Evolutionary conservation across 2,113 vertebrate genomes (phyloP), one percentile per base, ranked within the genome.

Genomic region (Hystrix cristata): DNA sequence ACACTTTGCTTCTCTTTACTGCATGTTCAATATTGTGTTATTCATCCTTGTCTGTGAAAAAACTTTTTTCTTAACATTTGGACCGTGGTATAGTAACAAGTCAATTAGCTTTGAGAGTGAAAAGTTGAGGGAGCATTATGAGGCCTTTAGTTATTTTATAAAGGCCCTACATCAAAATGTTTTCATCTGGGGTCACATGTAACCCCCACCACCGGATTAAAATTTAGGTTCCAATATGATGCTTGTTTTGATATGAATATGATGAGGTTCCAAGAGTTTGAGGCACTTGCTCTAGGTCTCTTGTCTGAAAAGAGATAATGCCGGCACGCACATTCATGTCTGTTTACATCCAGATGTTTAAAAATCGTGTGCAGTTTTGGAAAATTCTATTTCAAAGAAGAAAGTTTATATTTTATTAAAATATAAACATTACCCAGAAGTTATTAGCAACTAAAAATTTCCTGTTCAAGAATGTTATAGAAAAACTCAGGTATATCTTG

Each of bases 361-460:
- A 16, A 38, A 83, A 43, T 55, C 19, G 87, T 79, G 16, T 3
- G 31, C 8, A 57, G 3, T 55, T 92, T 85, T 90, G 64, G 21
- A 21, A 34, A 81, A 43, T 48, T 88, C 14, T 29, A 0, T 48
- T 64, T 96, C 31, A 38, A 53, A 48, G 27, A 53, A 25, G 13
- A 72, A 84, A 72, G 19, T n/a, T 84, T 2, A 43, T 69, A 62
- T 95, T 90, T 91, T 81, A 67, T 46, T 87, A 72, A 91, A 80
- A 82, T 57, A n/a, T 79, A 71, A 86, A 87, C 60, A 84, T 15
- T 69, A 0, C 43, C 18, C n/a, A 78, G 38, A 78, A 91, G 16
- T 64, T 94, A 85, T 59, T 55, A 86, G 31, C 18, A 80, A 74
- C 29, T 87, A 11, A 88, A 88, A 71, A 83, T 86, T 38, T 96